Conservation (phyloP, 2,113 vertebrate genomes). For the Cricetomys ansorgei region DNA sequence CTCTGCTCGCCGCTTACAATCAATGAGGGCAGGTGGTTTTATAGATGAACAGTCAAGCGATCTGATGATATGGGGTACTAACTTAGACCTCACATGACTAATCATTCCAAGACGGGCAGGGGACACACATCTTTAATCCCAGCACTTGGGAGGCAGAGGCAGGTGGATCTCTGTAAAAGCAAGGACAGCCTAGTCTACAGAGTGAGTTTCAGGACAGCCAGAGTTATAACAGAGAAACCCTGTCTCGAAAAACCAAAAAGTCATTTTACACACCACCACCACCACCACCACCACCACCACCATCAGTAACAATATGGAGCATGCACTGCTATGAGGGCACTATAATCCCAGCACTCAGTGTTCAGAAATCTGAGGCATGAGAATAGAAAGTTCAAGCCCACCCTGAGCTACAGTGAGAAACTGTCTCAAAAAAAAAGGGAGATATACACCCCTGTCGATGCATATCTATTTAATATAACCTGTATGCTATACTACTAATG, state of each 20-base stretch:
- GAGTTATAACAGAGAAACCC: background rate
- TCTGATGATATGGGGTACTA: background rate
- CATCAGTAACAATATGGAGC: background rate
- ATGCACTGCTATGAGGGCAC: background rate
- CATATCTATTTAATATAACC: background rate
- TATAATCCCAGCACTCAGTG: background rate
- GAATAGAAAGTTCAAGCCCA: background rate
- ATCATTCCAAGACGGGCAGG: background rate
- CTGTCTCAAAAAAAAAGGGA: background rate
- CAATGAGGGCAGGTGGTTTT: background rate
- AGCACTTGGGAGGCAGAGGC: background rate
- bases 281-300: background rate
- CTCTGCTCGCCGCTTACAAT: background rate
- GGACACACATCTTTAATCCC: background rate
- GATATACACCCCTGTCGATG: background rate
- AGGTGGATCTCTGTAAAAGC: background rate
- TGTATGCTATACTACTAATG: background rate
- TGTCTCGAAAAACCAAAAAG: background rate
- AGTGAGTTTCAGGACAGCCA: background rate
- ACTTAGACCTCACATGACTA: background rate
- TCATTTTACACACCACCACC: background rate
- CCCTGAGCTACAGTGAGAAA: background rate
- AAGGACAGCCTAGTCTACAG: background rate
- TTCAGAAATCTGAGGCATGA: background rate
- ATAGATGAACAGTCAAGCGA: background rate